Evolutionary conservation across 2,113 vertebrate species (phyloP).

Genomic region (Phaethornis superciliosus): DNA sequence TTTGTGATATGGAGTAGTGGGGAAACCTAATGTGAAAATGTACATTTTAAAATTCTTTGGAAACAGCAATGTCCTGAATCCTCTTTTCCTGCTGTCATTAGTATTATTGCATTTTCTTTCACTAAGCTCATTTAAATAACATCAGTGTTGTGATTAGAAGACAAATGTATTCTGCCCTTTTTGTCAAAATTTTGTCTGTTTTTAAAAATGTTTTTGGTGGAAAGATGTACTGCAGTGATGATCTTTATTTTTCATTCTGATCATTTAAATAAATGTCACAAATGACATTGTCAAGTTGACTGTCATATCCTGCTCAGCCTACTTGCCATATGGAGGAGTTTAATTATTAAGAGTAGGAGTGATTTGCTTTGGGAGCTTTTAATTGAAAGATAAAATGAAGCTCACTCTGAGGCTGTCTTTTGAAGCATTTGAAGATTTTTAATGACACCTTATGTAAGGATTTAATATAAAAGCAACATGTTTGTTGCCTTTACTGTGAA

Average conservation of each 20-base stretch:
- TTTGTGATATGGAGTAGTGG: background rate
- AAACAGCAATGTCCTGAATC: background rate
- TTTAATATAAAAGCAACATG: background rate
- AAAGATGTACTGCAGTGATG: background rate
- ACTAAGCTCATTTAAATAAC: background rate
- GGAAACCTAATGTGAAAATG: background rate
- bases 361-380: slow-evolving; percentile 58
- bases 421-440: slow-evolving; percentile 19
- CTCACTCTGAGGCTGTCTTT: slow-evolving; percentile 11
- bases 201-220: background rate
- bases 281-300: slow-evolving; percentile 50
- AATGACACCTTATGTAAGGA: slow-evolving; percentile 31
- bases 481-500: slow-evolving; percentile 18
- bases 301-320: slow-evolving; percentile 53
- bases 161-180: background rate
- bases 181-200: background rate
- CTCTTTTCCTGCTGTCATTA: background rate
- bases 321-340: slow-evolving; percentile 64
- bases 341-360: slow-evolving; percentile 67
- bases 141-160: slow-evolving; percentile 15
- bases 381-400: slow-evolving; percentile 54
- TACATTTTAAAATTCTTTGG: background rate
- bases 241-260: slow-evolving; percentile 2
- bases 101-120: background rate
- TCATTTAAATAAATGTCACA: slow-evolving; percentile 31